These are phyloP conservation scores for Archips crataeganus DNA, from an alignment of 2,888 invertebrate species.

Conservation along the genomic window DNA sequence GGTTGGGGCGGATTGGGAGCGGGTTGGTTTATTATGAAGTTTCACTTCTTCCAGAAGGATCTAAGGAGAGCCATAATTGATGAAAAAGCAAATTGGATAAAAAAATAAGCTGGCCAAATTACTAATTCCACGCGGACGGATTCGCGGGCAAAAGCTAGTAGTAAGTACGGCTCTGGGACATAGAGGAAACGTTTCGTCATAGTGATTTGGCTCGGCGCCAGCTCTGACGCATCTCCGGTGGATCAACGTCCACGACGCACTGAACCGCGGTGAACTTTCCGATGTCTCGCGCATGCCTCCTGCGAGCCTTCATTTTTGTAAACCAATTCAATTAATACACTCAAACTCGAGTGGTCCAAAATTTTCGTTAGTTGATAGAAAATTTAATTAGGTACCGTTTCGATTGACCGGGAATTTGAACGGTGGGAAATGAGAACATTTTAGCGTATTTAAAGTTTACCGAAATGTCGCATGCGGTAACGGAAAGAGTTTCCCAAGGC, in stretches of 20 bases:
- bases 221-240: constrained; percentile 49
- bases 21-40: too few relatives aligned
- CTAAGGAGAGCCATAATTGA: too few relatives aligned
- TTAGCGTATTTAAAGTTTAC: constrained; percentile 56
- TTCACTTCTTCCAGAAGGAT: too few relatives aligned
- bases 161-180: constrained; percentile 37
- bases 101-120: too few relatives aligned
- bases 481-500: constrained; percentile 67
- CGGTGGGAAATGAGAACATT: constrained; percentile 5
- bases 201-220: constrained; percentile 65
- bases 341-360: neutral
- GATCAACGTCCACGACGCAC: constrained; percentile 42
- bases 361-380: neutral
- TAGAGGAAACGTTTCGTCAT: constrained; percentile 60
- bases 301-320: constrained; percentile 6
- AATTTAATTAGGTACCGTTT: neutral
- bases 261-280: constrained; percentile 62
- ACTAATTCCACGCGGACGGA: too few relatives aligned
- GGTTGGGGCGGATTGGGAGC: too few relatives aligned
- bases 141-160: too few relatives aligned
- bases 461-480: constrained; percentile 81
- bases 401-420: neutral
- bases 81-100: too few relatives aligned
- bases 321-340: constrained; percentile 5
- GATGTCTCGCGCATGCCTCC: constrained; percentile 51